Evolutionary conservation across 2,888 invertebrate species (phyloP), one percentile per base, ranked within the genome.

Genomic region (Heliconius ethilla): DNA sequence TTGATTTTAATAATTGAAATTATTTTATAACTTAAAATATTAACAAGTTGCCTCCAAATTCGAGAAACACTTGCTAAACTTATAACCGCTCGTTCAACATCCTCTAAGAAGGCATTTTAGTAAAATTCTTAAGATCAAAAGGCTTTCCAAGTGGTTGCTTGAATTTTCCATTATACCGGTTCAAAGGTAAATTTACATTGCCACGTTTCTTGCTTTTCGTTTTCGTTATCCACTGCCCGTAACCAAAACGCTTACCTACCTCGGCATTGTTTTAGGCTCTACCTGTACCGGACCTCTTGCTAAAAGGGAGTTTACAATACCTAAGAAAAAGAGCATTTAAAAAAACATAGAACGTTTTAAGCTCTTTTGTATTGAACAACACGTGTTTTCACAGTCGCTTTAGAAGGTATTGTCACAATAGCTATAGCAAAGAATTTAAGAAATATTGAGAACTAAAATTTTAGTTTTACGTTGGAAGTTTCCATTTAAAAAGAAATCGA

Each of bases 151-250:
- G 90, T 87, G 90, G 91, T 91, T 91, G 87, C 87, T 87, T 86
- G 87, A 92, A 92, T 89, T 92, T 92, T 89, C 89, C 89, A 91
- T 92, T 91, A 90, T 88, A 88, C 87, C 87, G 86, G 86, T 87
- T 89, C 87, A 88, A 89, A 90, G 88, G 88, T 87, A 85, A 88
- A 90, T 88, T 89, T 89, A 88, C 87, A 88, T 88, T 86, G 86
- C 81, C 82, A 77, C 79, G 80, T 78, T 80, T 77, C 78, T 76
- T 79, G 78, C 76, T 78, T 78, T 78, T 78, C 78, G 51, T 70
- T 80, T 80, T 78, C 51, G 75, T 75, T 67, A 80, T 78, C 75
- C 78, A 80, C 75, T 75, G 70, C 72, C 79, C 55, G 66, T 72
- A 73, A 70, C 75, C 75, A 72, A 75, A 79, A 74, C 63, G 74